Conservation (phyloP, 2,888 invertebrate species). For the Xanthorhoe designata region DNA sequence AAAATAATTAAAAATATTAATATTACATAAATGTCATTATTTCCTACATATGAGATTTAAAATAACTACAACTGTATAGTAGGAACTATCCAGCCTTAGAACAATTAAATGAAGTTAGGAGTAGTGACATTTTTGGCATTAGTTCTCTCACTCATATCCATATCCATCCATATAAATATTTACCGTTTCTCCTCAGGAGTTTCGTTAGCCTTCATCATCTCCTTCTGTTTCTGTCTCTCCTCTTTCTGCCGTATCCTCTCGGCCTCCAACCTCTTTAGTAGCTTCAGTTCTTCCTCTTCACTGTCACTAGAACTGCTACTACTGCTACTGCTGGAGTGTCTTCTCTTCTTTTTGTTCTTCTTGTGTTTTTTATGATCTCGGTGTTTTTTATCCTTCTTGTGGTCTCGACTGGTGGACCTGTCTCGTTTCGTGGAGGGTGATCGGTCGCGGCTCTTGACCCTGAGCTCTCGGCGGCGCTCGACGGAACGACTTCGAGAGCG, state of each 20-base stretch:
- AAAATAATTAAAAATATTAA: background rate
- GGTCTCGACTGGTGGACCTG: constrained; percentile 56
- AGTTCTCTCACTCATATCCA: no score
- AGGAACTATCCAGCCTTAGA: no score
- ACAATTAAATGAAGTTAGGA: no score
- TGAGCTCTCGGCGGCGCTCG: constrained; percentile 53
- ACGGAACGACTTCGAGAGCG: constrained; percentile 56
- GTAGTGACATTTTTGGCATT: background rate
- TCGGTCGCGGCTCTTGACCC: constrained; percentile 49
- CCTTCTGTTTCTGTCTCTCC: constrained; percentile 89
- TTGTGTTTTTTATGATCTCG: constrained; percentile 51
- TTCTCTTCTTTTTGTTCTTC: constrained; percentile 66
- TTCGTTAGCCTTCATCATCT: constrained; percentile 93
- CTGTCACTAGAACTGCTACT: constrained; percentile 72
- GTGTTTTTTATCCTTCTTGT: constrained; percentile 58
- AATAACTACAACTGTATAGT: no score
- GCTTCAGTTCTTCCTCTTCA: constrained; percentile 85
- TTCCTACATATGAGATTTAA: background rate
- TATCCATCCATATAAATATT: background rate
- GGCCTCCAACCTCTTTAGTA: constrained; percentile 90
- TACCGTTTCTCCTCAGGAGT: constrained; percentile 97
- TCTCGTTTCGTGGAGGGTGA: constrained; percentile 46
- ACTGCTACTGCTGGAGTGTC: constrained; percentile 61
- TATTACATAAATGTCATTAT: background rate
- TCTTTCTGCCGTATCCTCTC: constrained; percentile 88